Evolutionary conservation across 2,113 vertebrate genomes (phyloP).

Genomic region (Poicephalus meyeri): DNA sequence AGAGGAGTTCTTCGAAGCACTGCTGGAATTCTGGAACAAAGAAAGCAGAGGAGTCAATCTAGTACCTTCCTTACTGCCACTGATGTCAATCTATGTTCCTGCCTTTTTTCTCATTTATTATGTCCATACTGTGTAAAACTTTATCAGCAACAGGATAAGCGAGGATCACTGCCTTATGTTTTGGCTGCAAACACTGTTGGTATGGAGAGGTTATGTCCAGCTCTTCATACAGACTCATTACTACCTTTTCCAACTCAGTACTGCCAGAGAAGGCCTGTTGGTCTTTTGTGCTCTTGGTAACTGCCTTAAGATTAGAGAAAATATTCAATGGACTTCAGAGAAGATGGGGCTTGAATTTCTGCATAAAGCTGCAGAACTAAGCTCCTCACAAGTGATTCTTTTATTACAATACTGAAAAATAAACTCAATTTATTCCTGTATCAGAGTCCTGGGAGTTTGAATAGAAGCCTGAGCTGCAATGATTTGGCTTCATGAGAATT

Average conservation of each 20-base stretch:
- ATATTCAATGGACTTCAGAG: background rate
- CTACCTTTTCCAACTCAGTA: background rate
- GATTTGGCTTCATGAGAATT: background rate
- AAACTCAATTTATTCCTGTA: background rate
- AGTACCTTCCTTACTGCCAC: background rate
- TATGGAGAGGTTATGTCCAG: background rate
- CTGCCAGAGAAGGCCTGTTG: background rate
- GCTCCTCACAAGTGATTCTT: background rate
- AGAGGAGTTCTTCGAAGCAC: background rate
- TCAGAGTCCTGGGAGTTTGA: background rate
- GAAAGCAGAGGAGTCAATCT: background rate
- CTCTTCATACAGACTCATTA: background rate
- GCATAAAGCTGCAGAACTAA: background rate
- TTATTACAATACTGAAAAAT: background rate
- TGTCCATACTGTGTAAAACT: background rate
- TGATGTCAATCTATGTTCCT: background rate
- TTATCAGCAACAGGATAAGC: background rate
- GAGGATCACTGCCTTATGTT: background rate
- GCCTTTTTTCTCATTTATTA: background rate
- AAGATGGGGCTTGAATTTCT: background rate
- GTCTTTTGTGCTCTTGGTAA: background rate
- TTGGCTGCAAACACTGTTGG: background rate
- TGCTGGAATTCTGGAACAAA: conserved; percentile 59
- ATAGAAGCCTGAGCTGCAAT: background rate
- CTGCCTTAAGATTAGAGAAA: background rate